Percentiles rank a stretch among this genome's conserved stretches.
Conservation (phyloP, 2,113 vertebrate genomes). For the Odontesthes bonariensis region DNA sequence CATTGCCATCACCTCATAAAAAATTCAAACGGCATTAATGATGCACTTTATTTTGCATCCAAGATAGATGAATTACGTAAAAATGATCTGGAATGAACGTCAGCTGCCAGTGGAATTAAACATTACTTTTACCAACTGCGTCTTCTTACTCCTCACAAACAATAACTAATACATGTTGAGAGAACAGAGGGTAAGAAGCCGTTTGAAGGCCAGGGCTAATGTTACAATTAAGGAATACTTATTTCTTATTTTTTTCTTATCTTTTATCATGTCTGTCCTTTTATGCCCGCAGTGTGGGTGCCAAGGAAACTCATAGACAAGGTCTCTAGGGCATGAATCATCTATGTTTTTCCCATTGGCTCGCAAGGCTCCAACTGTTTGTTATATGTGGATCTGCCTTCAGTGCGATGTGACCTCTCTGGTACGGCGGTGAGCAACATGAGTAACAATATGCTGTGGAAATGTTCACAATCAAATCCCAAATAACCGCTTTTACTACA, state of each 20-base stretch:
- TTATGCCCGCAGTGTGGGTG: slow-evolving; percentile 22
- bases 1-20: slow-evolving; percentile 42
- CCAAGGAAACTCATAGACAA: slow-evolving; percentile 49
- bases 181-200: slow-evolving; percentile 6
- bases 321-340: slow-evolving; percentile 50
- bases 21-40: slow-evolving; percentile 60
- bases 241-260: slow-evolving; percentile 27
- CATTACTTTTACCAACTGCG: not conserved
- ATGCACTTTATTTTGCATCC: slow-evolving; percentile 49
- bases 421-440: not conserved
- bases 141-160: slow-evolving; percentile 6
- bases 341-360: slow-evolving; percentile 66
- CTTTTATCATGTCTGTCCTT: slow-evolving; percentile 40
- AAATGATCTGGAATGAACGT: slow-evolving; percentile 12
- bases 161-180: slow-evolving; percentile 1
- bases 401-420: slow-evolving; percentile 29
- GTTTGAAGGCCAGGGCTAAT: slow-evolving; percentile 12
- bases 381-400: slow-evolving; percentile 41
- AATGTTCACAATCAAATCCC: slow-evolving; percentile 17
- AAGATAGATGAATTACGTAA: slow-evolving; percentile 39
- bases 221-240: slow-evolving; percentile 25
- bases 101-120: slow-evolving; percentile 14
- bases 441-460: not conserved
- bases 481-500: slow-evolving; percentile 16
- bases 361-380: slow-evolving; percentile 21